Percentiles rank a stretch among this genome's conserved stretches.
These are phyloP conservation scores for Drosophila micromelanica DNA, from an alignment of 1,140 invertebrate genomes.

Conservation along the genomic window DNA sequence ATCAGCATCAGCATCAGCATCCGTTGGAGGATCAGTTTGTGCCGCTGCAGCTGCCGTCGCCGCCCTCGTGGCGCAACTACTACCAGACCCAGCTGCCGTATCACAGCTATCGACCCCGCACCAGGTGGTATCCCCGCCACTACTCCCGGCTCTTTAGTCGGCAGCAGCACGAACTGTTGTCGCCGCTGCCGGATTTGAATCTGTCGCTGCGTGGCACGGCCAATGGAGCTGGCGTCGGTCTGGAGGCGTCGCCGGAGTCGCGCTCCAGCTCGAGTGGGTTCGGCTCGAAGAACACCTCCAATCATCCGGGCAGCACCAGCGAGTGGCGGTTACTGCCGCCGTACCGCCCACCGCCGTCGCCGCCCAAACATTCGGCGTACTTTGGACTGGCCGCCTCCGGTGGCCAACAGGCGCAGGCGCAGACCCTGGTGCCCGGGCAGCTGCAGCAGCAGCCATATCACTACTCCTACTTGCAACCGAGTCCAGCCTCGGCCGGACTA, in stretches of 20 bases:
- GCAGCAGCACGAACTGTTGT: conserved; percentile 87
- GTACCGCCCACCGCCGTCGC: conserved; percentile 88
- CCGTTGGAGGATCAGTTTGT: conserved; percentile 85
- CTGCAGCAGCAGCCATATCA: conserved; percentile 46
- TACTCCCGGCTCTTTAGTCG: conserved; percentile 86
- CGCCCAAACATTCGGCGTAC: conserved; percentile 71
- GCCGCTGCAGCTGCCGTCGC: conserved; percentile 86
- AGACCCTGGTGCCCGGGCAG: conserved; percentile 47
- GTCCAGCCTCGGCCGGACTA: conserved; percentile 69
- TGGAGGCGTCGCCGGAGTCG: conserved; percentile 93
- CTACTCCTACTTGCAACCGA: conserved; percentile 52
- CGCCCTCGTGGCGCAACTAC: conserved; percentile 84
- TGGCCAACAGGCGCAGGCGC: conserved; percentile 65
- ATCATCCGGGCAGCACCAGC: conserved; percentile 90
- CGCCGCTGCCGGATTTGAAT: conserved; percentile 85
- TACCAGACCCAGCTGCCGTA: conserved; percentile 84
- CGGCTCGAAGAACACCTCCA: conserved; percentile 95
- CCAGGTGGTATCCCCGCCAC: conserved; percentile 87
- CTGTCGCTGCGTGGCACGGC: conserved; percentile 73
- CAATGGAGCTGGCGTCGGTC: conserved; percentile 36
- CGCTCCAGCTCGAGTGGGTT: conserved; percentile 94
- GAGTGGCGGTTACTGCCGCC: conserved; percentile 92
- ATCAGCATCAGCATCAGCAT: conserved; percentile 42
- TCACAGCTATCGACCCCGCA: conserved; percentile 85
- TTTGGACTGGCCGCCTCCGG: conserved; percentile 46